A percentile compares a stretch with the other conserved stretches of the same genome.
Evolutionary conservation across 2,113 vertebrate species (phyloP).

Genomic region (Oplegnathus fasciatus): DNA sequence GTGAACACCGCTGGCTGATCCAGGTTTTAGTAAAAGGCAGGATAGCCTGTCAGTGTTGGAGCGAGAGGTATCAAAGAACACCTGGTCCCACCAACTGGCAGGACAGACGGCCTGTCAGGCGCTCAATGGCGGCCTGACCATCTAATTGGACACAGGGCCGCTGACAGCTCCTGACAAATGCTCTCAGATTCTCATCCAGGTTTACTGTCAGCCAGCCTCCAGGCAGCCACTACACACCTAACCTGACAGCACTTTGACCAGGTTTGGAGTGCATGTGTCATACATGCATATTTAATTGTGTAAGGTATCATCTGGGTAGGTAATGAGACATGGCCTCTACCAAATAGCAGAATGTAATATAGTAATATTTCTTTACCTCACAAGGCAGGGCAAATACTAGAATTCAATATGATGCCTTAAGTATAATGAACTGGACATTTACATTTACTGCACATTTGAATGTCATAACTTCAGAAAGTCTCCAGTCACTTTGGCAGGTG

Average conservation of each 20-base stretch:
- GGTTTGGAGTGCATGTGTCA: conserved; percentile 23
- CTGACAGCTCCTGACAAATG: conserved; percentile 68
- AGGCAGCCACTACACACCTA: conserved; percentile 22
- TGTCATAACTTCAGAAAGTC: neutral
- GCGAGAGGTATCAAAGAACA: conserved; percentile 72
- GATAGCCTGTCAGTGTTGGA: conserved; percentile 53
- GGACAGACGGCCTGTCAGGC: conserved; percentile 72
- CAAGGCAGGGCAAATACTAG: neutral
- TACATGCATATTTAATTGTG: conserved; percentile 5
- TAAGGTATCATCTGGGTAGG: neutral
- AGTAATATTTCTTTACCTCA: neutral
- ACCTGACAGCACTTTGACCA: conserved; percentile 29
- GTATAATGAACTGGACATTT: neutral
- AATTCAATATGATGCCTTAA: neutral
- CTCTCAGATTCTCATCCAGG: conserved; percentile 51
- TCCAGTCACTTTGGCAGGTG: neutral
- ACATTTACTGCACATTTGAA: no score
- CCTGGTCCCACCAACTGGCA: conserved; percentile 72
- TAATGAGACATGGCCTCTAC: neutral
- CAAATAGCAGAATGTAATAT: neutral
- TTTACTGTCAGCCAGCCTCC: conserved; percentile 46
- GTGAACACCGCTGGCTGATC: neutral
- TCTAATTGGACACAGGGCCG: conserved; percentile 77
- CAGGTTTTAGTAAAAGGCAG: conserved; percentile 9
- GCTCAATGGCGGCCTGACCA: conserved; percentile 29